Conservation (phyloP, 2,888 invertebrate genomes). For the Opisthograptis luteolata region DNA sequence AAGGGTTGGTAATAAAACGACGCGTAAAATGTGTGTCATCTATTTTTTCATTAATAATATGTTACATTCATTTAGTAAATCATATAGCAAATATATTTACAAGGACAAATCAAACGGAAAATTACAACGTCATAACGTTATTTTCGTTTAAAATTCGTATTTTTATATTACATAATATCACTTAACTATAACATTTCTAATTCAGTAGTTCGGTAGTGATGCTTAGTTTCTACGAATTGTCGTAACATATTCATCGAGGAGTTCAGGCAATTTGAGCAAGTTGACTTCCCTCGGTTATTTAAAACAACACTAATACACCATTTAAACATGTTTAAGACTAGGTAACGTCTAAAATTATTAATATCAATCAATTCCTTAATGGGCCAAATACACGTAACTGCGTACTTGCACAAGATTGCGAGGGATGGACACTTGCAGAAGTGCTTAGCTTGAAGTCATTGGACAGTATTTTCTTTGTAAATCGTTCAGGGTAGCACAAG, state of each 20-base stretch:
- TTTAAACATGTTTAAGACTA: slow-evolving; percentile 12
- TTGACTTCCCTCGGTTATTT: slow-evolving; percentile 1
- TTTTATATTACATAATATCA: slow-evolving; percentile 82
- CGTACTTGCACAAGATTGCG: too few relatives aligned
- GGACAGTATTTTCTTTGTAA: too few relatives aligned
- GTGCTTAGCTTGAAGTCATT: too few relatives aligned
- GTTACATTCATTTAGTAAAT: slow-evolving; percentile 84
- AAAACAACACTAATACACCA: slow-evolving; percentile 12
- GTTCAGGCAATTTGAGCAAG: slow-evolving; percentile 32
- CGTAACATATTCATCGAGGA: slow-evolving; percentile 47
- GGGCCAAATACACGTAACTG: slow-evolving; percentile 1
- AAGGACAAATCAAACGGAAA: slow-evolving; percentile 80
- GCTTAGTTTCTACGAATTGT: slow-evolving; percentile 56
- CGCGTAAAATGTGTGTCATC: slow-evolving; percentile 77
- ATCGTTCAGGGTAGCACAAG: too few relatives aligned
- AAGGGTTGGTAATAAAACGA: slow-evolving; percentile 56
- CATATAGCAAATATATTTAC: slow-evolving; percentile 84
- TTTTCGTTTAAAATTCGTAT: slow-evolving; percentile 83
- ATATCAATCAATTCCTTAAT: slow-evolving; percentile 21
- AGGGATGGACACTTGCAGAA: too few relatives aligned
- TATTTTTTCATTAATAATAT: slow-evolving; percentile 83
- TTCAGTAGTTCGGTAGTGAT: slow-evolving; percentile 74
- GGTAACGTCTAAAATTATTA: slow-evolving; percentile 20
- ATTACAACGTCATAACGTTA: slow-evolving; percentile 76
- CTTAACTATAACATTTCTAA: slow-evolving; percentile 76